Evolutionary conservation across 1,140 invertebrate genomes (phyloP).

Genomic region (Pseudomyrmex concolor): DNA sequence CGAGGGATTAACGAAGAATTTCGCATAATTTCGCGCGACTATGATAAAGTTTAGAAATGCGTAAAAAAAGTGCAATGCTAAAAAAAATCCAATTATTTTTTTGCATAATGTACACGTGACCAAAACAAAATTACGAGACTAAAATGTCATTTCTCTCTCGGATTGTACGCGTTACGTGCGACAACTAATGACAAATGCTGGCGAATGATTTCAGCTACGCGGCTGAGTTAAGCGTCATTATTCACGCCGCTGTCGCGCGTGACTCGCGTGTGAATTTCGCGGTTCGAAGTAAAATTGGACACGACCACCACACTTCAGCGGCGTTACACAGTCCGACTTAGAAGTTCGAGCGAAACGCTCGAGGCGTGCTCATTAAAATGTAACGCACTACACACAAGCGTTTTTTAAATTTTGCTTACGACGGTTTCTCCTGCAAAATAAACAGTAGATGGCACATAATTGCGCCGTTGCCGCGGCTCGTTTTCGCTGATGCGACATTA

Average conservation of each 20-base stretch:
- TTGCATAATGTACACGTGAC: neutral
- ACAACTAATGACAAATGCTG: neutral
- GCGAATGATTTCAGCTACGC: neutral
- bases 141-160: neutral
- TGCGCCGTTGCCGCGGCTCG: conserved; percentile 58
- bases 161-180: neutral
- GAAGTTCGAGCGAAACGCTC: conserved; percentile 6
- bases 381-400: conserved; percentile 57
- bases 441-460: conserved; percentile 60
- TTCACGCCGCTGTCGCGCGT: neutral
- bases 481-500: conserved; percentile 72
- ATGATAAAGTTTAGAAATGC: neutral
- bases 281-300: neutral
- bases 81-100: neutral
- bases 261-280: neutral
- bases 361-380: conserved; percentile 62
- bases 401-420: conserved; percentile 37
- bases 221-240: neutral
- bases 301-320: neutral
- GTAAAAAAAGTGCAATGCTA: neutral
- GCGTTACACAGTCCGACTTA: conserved; percentile 6
- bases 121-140: neutral
- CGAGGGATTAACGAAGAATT: neutral
- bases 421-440: conserved; percentile 34
- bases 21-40: neutral